Percentiles rank a stretch among this genome's conserved stretches.
Evolutionary conservation across 2,888 invertebrate genomes (phyloP).

Genomic region (Chymomyza procnemis): DNA sequence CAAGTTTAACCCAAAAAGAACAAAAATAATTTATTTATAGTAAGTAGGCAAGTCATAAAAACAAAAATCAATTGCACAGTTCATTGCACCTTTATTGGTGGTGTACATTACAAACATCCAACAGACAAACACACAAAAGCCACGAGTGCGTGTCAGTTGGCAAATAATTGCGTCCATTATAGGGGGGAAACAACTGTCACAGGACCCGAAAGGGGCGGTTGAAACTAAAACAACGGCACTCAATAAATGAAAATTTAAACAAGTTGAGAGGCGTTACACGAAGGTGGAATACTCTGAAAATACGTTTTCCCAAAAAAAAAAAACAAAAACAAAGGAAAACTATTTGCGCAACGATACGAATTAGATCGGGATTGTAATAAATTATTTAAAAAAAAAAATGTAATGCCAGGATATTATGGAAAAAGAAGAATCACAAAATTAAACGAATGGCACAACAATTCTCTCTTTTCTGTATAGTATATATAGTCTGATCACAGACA

Average conservation of each 20-base stretch:
- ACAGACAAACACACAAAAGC: neutral
- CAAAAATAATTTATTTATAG: neutral
- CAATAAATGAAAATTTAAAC: constrained; percentile 23
- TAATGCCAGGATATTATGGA: too few species aligned
- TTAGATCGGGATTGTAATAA: too few species aligned
- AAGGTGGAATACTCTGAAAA: too few species aligned
- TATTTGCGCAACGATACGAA: too few species aligned
- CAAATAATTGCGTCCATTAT: constrained; percentile 56
- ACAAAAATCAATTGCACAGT: constrained; percentile 62
- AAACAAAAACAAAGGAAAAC: too few species aligned
- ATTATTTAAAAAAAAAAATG: too few species aligned
- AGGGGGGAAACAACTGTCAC: constrained; percentile 24
- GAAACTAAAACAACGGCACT: constrained; percentile 27
- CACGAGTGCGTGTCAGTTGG: constrained; percentile 58
- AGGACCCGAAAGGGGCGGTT: neutral
- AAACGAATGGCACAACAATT: too few species aligned
- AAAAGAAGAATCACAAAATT: too few species aligned
- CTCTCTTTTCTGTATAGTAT: too few species aligned
- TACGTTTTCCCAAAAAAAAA: too few species aligned
- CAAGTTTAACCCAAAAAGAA: neutral
- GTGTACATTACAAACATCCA: neutral
- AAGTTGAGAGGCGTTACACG: neutral
- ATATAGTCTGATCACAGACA: too few species aligned
- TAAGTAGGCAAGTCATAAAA: neutral
- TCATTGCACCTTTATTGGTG: constrained; percentile 56